Conservation (phyloP, 1,140 invertebrate genomes). For the Centruroides vittatus region DNA sequence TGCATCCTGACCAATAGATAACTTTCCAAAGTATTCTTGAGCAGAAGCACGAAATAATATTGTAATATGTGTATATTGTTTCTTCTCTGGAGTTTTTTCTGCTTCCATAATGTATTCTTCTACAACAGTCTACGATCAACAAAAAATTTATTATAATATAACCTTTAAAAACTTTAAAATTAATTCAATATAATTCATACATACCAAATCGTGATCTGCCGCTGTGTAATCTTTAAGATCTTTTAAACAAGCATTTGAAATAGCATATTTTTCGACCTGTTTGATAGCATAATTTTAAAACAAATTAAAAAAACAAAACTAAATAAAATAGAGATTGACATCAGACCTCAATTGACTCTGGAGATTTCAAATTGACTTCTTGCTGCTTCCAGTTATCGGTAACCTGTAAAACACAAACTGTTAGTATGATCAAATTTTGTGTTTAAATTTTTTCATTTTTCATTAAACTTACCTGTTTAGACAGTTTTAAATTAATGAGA, state of each 20-base stretch:
- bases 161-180: not conserved
- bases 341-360: not conserved
- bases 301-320: too few species aligned
- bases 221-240: conserved; percentile 47
- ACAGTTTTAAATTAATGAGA: conserved; percentile 17
- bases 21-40: conserved; percentile 71
- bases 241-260: conserved; percentile 33
- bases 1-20: conserved; percentile 25
- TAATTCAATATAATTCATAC: not conserved
- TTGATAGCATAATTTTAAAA: not conserved
- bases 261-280: conserved; percentile 14
- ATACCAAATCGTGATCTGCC: conserved; percentile 36
- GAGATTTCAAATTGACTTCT: not conserved
- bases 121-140: conserved; percentile 41
- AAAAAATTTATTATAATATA: not conserved
- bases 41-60: conserved; percentile 70
- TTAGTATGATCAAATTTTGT: too few species aligned
- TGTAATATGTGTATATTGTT: conserved; percentile 50
- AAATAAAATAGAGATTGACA: not conserved
- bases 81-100: conserved; percentile 30
- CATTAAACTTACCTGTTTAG: conserved; percentile 21
- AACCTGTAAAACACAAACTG: not conserved
- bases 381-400: not conserved
- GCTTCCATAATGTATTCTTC: conserved; percentile 81
- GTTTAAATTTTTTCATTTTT: too few species aligned